Base-by-base conservation (phyloP, 2,797 vertebrate genomes). In the Pangasius sanitwongsei region DNA sequence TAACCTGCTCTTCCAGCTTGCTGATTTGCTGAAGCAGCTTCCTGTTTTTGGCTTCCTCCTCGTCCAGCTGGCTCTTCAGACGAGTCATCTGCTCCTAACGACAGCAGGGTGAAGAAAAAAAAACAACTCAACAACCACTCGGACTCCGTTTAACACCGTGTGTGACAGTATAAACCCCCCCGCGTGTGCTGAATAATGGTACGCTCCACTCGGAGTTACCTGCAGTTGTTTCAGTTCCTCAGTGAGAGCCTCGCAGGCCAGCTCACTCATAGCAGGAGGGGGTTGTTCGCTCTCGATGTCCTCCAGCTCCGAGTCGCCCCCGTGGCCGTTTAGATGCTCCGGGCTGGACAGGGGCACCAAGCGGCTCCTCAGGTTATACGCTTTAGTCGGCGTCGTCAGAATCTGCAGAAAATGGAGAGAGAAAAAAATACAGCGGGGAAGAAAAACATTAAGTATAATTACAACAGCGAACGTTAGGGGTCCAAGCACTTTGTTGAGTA, bases 381-480 rank as follows among this genome's bases (percentile, higher is more conserved):
- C 92, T 94, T 97, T 98, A 28, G 97, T 98, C 82, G 98, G 98
- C 0, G 98, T 99, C 18, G 97, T 97, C 92, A 99, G 97, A 91
- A 93, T 98, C 98, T 99, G 93, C 59, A 44, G 31, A 28, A 37
- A 44, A 25, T 0, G 13, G 41, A 41, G 41, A 41, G 0, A 6
- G 3, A 31, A 25, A 63, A 16, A 44, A 44, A 44, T 44, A 44
- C 6, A 59, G 7, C 78, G 59, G 31, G 53, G 41, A 63, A 63
- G 28, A 44, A 80, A 31, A n/a, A 78, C 13, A 0, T 4, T 1
- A 57, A 80, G 7, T 20, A 6, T 9, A 53, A 53, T 3, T 8
- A 34, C 0, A 23, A 23, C n/a, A 34, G n/a, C n/a, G 2, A 55
- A 20, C 1, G 2, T 57, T 23, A 34, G 18, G 15, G 50, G 53